Conservation (phyloP, 35 echinoderm and acorn worm genomes). For the Chiridota heheva region DNA sequence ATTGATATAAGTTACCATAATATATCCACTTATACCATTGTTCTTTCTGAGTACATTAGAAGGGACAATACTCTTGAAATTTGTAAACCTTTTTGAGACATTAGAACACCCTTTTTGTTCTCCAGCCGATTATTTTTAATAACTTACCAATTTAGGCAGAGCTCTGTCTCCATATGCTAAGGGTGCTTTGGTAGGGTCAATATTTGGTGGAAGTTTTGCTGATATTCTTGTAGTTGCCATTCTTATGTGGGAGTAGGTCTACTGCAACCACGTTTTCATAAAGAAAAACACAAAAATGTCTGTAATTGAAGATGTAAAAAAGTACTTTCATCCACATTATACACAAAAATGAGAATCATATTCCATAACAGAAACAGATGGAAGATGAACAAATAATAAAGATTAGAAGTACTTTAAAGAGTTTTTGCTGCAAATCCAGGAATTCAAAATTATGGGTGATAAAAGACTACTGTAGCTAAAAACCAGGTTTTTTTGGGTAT, state of each 20-base stretch:
- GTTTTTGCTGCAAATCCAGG: too few species aligned
- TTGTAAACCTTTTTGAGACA: neutral
- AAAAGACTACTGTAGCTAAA: too few species aligned
- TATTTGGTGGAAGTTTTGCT: conserved; percentile 84
- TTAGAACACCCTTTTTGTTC: neutral
- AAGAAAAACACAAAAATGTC: too few species aligned
- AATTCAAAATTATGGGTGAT: too few species aligned
- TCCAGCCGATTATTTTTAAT: neutral
- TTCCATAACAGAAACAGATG: too few species aligned
- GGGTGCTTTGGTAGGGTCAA: conserved; percentile 86
- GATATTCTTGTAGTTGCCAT: conserved; percentile 96
- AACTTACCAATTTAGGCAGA: conserved; percentile 88
- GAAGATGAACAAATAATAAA: too few species aligned
- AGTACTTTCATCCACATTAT: too few species aligned
- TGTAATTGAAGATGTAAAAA: too few species aligned
- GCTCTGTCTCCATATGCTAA: conserved; percentile 95
- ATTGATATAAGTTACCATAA: neutral
- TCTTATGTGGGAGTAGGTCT: neutral
- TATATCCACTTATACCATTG: neutral
- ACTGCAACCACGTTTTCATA: too few species aligned
- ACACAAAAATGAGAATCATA: too few species aligned
- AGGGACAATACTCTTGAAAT: neutral
- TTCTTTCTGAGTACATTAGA: neutral
- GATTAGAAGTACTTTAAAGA: too few species aligned
- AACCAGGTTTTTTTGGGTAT: too few species aligned